Base-by-base conservation (phyloP, 2,113 vertebrate genomes). In the Alaudala cheleensis region DNA sequence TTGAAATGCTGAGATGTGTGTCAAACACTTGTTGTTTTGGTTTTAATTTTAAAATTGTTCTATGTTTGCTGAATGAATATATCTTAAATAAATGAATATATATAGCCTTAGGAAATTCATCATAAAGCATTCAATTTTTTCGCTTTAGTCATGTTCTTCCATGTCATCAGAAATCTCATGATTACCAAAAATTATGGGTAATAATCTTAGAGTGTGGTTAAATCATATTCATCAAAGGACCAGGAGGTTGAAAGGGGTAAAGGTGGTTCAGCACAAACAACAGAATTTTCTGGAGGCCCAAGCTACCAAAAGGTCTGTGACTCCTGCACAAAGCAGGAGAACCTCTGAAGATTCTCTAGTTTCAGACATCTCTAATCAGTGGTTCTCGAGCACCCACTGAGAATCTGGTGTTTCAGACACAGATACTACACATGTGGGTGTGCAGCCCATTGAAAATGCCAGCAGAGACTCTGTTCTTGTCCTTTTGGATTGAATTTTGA, bases 371-470 rank as follows among this genome's bases (percentile, higher is more conserved):
- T 85, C 21, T 51, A 37, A 57, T 40, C 17, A 28, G 7, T 37
- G 5, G 9, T 23, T 42, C 65, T 67, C 60, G 28, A 67, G 65
- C 67, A 81, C 64, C 19, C 53, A 33, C 39, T 12, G 49, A 79
- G 53, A 49, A 44, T 7, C 17, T 21, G 37, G 14, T 34, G 5
- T 24, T 88, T 78, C 42, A 62, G 18, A 24, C 31, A 66, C 7
- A 88, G 31, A 14, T 61, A 6, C 12, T 26, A 40, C 12, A 40
- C 5, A 3, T 0, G 1, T 16, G 13, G 17, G 20, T 8, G 8
- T 29, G 23, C n/a, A 94, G n/a, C 4, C 5, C 33, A 15, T 16
- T 88, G 58, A 86, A 74, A 45, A 67, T 23, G 6, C 10, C 28
- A 50, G 31, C 18, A 87, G n/a, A 84, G 19, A 40, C 11, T 19